These are phyloP conservation scores for Protosalanx chinensis DNA, from an alignment of 2,797 vertebrate species.

Conservation along the genomic window DNA sequence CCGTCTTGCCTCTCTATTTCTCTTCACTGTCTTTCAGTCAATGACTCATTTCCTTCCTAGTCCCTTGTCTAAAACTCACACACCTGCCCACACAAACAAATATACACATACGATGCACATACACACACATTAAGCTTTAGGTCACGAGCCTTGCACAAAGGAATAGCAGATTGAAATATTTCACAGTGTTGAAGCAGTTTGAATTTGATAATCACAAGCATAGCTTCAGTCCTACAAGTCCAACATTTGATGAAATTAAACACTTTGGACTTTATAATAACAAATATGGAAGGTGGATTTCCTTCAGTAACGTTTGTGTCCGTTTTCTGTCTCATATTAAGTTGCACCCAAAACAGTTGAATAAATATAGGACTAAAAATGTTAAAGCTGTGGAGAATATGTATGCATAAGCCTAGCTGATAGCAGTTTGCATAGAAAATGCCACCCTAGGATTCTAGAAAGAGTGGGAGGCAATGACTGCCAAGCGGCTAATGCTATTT, in stretches of 20 bases:
- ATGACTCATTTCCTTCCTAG: slow-evolving; percentile 20
- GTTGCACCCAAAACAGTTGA: slow-evolving; percentile 54
- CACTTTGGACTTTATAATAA: slow-evolving; percentile 56
- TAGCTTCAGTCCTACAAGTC: slow-evolving; percentile 34
- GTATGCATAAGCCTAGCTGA: slow-evolving; percentile 63
- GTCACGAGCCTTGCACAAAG: slow-evolving; percentile 45
- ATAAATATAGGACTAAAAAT: slow-evolving; percentile 56
- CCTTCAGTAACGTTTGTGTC: slow-evolving; percentile 48
- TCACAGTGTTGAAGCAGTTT: slow-evolving; percentile 60
- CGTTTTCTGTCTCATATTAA: slow-evolving; percentile 55
- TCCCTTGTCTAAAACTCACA: slow-evolving; percentile 27
- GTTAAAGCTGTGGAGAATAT: slow-evolving; percentile 60
- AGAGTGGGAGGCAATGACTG: slow-evolving; percentile 56
- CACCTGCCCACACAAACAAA: background rate
- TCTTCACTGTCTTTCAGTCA: slow-evolving; percentile 46
- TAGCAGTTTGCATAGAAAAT: slow-evolving; percentile 58
- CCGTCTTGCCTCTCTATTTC: slow-evolving; percentile 16
- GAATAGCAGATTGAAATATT: slow-evolving; percentile 63
- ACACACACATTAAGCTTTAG: background rate
- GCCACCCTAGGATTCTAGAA: slow-evolving; percentile 58
- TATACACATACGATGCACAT: too few relatives aligned
- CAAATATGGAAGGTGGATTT: slow-evolving; percentile 68
- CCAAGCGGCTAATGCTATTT: slow-evolving; percentile 68
- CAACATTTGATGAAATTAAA: slow-evolving; percentile 55
- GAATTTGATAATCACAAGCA: slow-evolving; percentile 24